Evolutionary conservation across 2,113 vertebrate species (phyloP), one percentile per base, ranked within the genome.

Genomic region (Hippocampus abdominalis): DNA sequence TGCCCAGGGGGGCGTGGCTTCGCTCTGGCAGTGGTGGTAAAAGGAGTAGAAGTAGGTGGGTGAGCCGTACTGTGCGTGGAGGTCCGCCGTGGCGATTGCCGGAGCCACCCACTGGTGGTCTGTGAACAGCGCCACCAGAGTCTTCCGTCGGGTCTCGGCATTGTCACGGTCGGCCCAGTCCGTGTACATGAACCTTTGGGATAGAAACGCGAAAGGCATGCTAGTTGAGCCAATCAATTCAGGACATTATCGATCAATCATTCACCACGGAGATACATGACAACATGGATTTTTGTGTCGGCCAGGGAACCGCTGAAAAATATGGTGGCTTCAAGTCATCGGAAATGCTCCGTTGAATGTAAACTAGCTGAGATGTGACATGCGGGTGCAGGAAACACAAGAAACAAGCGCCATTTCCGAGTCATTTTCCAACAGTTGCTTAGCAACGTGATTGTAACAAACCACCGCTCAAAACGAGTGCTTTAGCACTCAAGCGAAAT

Each of bases 91-190:
- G 69, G 97, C 97, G 29, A 99, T 94, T 0, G 97, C 97, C 0
- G 97, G 97, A 0, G 96, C 97, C 86, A 98, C 96, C 97, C 97
- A 98, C 71, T 99, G 97, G 86, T 99, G 97, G 82, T 99, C 97
- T 0, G 97, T 98, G 74, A 98, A 97, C 18, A 99, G 91, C 0
- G 97, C 96, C 0, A 98, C 95, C 72, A 99, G 83, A 0, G 96
- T 96, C 69, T 97, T 97, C 4, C 96, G 81, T 2, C 96, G 90
- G 0, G 96, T 96, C 81, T 97, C 96, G 0, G 96, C 93, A 51
- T 96, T 96, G 79, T 98, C 96, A 12, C 94, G 94, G 72, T 98
- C 97, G 0, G 96, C 96, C 97, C 97, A 99, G 86, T 99, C 97
- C 0, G 97, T 99, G 91, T 99, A 99, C 96, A 99, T 98, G 87